phyloP scores from a whole-genome alignment of 2,797 vertebrate genomes.

The Euphonia xanthogaster region DNA sequence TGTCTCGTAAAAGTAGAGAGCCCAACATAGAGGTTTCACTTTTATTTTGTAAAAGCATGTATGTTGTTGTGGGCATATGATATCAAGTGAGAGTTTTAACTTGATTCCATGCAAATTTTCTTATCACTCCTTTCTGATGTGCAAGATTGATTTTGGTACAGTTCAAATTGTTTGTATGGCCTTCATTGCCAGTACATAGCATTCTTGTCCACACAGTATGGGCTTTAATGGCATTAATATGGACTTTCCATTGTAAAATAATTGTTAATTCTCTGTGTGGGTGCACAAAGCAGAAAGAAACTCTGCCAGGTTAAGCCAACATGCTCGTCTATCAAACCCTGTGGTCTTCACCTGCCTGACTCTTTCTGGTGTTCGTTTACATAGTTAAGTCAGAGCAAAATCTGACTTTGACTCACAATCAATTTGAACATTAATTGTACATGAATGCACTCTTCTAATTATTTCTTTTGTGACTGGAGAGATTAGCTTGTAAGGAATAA shows the following conservation, averaged over 20 bases:
- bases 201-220: not conserved
- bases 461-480: conserved; percentile 22
- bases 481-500: not conserved
- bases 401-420: conserved; percentile 6
- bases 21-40: not conserved
- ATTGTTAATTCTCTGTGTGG: not conserved
- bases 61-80: not conserved
- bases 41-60: not conserved
- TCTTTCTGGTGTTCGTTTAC: conserved; percentile 35
- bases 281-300: conserved; percentile 11
- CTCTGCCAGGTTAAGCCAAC: not conserved
- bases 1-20: not conserved
- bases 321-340: not conserved
- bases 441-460: not conserved
- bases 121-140: not conserved
- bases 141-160: not conserved
- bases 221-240: not conserved
- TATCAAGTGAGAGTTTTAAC: not conserved
- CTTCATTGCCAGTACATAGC: not conserved
- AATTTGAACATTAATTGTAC: conserved; percentile 53
- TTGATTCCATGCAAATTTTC: not conserved
- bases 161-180: not conserved
- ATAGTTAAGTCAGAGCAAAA: conserved; percentile 50
- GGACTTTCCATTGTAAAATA: conserved; percentile 15
- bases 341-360: conserved; percentile 40